Percentiles rank a stretch among this genome's conserved stretches.
Evolutionary conservation across 2,797 vertebrate genomes (phyloP).

Genomic region (Danio aesculapii): DNA sequence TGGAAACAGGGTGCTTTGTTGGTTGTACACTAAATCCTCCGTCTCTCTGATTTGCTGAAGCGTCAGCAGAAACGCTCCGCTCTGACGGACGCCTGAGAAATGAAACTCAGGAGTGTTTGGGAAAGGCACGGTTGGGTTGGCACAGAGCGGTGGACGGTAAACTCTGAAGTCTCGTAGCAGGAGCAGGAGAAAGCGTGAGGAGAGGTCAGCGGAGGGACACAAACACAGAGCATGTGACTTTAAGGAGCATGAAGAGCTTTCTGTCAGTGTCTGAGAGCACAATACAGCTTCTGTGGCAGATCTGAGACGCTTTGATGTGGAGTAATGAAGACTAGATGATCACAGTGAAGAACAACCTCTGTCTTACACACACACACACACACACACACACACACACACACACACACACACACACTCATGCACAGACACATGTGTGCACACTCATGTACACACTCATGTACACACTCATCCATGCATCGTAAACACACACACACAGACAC

Average conservation of each 20-base stretch:
- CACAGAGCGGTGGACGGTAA: slow-evolving; percentile 26
- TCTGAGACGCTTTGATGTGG: slow-evolving; percentile 82
- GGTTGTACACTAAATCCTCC: not conserved
- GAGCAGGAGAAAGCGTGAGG: slow-evolving; percentile 38
- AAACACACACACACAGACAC: too few relatives aligned
- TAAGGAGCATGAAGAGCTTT: slow-evolving; percentile 76
- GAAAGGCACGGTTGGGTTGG: slow-evolving; percentile 22
- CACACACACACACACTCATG: too few relatives aligned
- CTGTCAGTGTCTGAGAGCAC: slow-evolving; percentile 79
- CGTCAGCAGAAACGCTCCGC: slow-evolving; percentile 49
- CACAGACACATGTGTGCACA: too few relatives aligned
- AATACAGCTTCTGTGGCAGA: slow-evolving; percentile 84
- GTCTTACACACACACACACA: too few relatives aligned
- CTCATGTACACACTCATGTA: too few relatives aligned
- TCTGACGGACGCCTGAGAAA: slow-evolving; percentile 38
- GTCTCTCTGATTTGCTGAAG: slow-evolving; percentile 38
- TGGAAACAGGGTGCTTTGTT: too few relatives aligned
- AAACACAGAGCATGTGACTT: slow-evolving; percentile 76
- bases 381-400: too few relatives aligned
- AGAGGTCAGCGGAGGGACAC: slow-evolving; percentile 71
- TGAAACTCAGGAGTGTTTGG: slow-evolving; percentile 20
- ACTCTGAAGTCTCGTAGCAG: slow-evolving; percentile 50
- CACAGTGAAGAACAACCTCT: slow-evolving; percentile 52
- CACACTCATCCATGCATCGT: too few relatives aligned
- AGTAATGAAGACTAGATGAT: slow-evolving; percentile 85